Conservation (phyloP, 1,140 invertebrate genomes). For the Gryllus bimaculatus region DNA sequence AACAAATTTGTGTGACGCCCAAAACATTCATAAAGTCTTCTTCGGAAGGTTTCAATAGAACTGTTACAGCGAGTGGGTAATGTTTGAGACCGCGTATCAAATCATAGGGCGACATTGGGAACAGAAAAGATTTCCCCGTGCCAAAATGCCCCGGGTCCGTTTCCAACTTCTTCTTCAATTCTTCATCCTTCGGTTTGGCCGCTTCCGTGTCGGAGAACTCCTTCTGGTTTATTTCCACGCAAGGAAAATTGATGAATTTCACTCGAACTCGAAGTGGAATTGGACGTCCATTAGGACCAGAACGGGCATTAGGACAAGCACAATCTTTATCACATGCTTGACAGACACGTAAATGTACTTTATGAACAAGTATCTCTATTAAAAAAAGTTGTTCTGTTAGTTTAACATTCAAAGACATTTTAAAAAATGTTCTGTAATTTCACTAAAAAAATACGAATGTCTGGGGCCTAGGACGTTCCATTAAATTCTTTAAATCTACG, state of each 20-base stretch:
- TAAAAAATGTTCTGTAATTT: neutral
- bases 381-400: constrained; percentile 29
- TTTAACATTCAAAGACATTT: neutral
- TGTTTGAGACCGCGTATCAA: constrained; percentile 25
- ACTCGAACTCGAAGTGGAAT: constrained; percentile 23
- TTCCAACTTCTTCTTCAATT: neutral
- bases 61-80: constrained; percentile 25
- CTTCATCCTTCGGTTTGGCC: neutral
- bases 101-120: constrained; percentile 24
- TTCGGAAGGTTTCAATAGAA: constrained; percentile 19
- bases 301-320: neutral
- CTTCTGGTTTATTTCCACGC: constrained; percentile 25
- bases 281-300: neutral
- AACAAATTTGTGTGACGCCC: neutral
- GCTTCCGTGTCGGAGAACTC: constrained; percentile 21
- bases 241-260: constrained; percentile 27
- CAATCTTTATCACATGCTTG: neutral
- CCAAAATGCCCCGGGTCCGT: constrained; percentile 18
- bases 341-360: constrained; percentile 22
- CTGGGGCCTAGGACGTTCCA: no score
- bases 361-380: constrained; percentile 28
- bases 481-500: no score
- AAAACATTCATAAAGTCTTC: constrained; percentile 14
- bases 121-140: constrained; percentile 30
- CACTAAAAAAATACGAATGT: no score